A percentile compares a stretch with the other conserved stretches of the same genome.
These are phyloP conservation scores for Ciconia nigra DNA, from an alignment of 2,797 vertebrate species.

Conservation along the genomic window DNA sequence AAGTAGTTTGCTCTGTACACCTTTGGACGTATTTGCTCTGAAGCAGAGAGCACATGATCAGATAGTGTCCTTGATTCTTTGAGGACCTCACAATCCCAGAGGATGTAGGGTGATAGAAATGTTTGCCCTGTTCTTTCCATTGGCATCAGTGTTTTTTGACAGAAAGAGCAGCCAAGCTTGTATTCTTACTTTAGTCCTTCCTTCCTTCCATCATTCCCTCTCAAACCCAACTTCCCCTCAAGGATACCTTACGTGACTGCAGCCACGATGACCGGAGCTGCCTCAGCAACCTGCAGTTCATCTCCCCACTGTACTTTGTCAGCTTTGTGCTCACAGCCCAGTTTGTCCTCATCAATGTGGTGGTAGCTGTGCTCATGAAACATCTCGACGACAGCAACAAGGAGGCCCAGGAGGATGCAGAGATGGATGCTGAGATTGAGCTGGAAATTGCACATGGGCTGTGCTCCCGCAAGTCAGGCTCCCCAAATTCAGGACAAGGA, in stretches of 20 bases:
- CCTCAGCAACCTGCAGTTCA: constrained; percentile 96
- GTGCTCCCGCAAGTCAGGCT: constrained; percentile 82
- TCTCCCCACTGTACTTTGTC: constrained; percentile 98
- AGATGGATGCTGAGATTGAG: constrained; percentile 97
- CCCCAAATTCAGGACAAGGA: constrained; percentile 61
- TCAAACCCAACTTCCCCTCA: constrained; percentile 23
- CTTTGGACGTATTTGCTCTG: neutral
- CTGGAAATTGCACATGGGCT: constrained; percentile 92
- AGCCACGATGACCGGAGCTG: constrained; percentile 91
- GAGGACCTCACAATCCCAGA: neutral
- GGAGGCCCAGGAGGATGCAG: constrained; percentile 96
- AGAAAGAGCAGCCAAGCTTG: neutral
- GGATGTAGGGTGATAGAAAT: neutral
- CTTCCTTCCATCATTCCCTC: neutral
- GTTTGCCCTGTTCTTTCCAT: neutral
- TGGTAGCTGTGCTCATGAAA: constrained; percentile 99
- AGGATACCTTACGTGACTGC: constrained; percentile 97
- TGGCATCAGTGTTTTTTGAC: neutral
- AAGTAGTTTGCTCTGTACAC: neutral
- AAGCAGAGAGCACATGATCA: neutral
- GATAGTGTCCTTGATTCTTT: neutral
- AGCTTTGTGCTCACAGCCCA: constrained; percentile 99
- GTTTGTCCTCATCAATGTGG: constrained; percentile 99
- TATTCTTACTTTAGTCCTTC: constrained; percentile 36
- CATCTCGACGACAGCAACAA: constrained; percentile 99